Percentiles rank a stretch among this genome's conserved stretches.
Conservation (phyloP, 1,140 invertebrate species). For the Probaryconus sp. region DNA sequence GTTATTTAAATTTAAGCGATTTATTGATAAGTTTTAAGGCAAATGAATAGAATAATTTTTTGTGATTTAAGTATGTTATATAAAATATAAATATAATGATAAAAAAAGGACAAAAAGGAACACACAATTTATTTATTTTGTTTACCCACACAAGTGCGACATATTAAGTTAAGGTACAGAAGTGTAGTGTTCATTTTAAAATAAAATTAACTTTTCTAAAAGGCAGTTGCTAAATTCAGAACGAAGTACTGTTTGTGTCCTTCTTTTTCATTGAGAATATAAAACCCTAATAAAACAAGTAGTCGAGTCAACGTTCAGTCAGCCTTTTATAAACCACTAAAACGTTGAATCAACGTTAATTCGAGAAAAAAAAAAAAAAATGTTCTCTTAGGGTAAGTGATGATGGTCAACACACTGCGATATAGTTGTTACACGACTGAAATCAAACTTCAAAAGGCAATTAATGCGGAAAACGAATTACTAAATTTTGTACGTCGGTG, state of each 20-base stretch:
- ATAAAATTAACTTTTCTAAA: conserved; percentile 7
- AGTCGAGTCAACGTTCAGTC: not conserved
- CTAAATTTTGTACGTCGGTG: conserved; percentile 51
- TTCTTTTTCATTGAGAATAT: too few species aligned
- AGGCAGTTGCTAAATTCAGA: conserved; percentile 1
- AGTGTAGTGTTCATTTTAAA: conserved; percentile 2
- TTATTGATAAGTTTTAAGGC: conserved; percentile 35
- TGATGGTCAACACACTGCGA: conserved; percentile 35
- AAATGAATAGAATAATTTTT: conserved; percentile 38
- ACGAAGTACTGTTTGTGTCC: conserved; percentile 3
- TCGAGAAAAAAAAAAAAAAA: too few species aligned
- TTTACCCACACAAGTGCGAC: conserved; percentile 24
- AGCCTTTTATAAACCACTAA: conserved; percentile 1
- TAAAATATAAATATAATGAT: conserved; percentile 33
- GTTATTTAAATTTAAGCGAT: conserved; percentile 30
- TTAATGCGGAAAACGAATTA: conserved; percentile 55
- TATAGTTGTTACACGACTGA: conserved; percentile 51
- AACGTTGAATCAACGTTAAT: not conserved
- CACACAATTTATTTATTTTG: conserved; percentile 29
- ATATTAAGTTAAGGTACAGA: not conserved
- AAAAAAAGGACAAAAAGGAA: conserved; percentile 42
- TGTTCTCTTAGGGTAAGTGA: conserved; percentile 51
- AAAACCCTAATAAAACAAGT: not conserved
- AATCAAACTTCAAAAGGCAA: conserved; percentile 46
- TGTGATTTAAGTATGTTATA: conserved; percentile 54